Conservation (phyloP, 2,113 vertebrate species). For the Pyrgilauda ruficollis region DNA sequence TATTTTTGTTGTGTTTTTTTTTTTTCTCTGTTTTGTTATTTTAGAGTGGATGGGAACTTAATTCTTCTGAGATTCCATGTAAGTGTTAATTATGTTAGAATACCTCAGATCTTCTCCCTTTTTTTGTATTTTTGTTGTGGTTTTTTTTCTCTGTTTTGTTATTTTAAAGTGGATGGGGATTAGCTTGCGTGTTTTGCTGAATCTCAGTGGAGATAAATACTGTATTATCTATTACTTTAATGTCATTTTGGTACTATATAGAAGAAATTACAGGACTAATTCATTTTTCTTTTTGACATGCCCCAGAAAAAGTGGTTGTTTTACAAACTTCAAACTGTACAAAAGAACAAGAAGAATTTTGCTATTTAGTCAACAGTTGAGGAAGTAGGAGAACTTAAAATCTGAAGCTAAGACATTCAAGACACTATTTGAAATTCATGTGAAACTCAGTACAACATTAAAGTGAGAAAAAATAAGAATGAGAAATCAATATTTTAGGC, state of each 20-base stretch:
- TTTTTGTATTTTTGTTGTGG: background rate
- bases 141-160: background rate
- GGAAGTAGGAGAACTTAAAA: background rate
- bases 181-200: background rate
- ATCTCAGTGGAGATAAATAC: background rate
- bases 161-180: background rate
- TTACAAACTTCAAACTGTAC: background rate
- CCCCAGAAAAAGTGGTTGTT: background rate
- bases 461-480: background rate
- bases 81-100: background rate
- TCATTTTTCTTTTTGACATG: background rate
- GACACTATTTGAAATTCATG: background rate
- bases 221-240: background rate
- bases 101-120: background rate
- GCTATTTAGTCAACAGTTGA: background rate
- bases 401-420: background rate
- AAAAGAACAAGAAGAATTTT: background rate
- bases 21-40: too few relatives aligned
- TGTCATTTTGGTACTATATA: background rate
- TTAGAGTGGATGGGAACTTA: too few relatives aligned
- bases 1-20: too few relatives aligned
- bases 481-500: background rate
- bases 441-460: background rate
- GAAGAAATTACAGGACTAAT: background rate
- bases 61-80: background rate